phyloP scores from a whole-genome alignment of 1,140 invertebrate genomes.

The Zaprionus davidi region DNA sequence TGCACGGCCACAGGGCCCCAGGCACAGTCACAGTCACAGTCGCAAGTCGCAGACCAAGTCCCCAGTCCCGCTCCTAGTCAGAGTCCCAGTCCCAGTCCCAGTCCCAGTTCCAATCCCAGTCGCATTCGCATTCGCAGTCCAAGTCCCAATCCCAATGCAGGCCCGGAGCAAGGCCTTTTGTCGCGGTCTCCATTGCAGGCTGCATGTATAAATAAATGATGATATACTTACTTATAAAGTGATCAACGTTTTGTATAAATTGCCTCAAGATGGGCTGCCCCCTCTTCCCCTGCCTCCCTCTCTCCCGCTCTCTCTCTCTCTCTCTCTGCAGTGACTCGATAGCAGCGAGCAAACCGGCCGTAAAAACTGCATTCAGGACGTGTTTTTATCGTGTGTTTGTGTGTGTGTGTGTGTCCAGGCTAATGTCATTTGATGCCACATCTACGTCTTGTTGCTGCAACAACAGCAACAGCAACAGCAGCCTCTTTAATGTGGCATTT shows the following conservation, averaged over 20 bases:
- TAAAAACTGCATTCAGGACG: constrained; percentile 41
- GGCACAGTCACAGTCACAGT: not conserved
- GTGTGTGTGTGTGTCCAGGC: constrained; percentile 27
- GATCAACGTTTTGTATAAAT: constrained; percentile 67
- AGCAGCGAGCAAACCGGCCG: constrained; percentile 22
- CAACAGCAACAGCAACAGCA: constrained; percentile 5
- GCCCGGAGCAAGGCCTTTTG: constrained; percentile 32
- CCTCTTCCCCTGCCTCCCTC: constrained; percentile 13
- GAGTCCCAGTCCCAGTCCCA: not conserved
- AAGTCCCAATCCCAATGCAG: not conserved
- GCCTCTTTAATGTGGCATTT: constrained; percentile 57
- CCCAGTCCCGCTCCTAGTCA: not conserved
- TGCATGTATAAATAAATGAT: constrained; percentile 68
- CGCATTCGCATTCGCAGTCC: not conserved
- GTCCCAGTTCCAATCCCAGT: not conserved
- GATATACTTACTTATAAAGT: constrained; percentile 74
- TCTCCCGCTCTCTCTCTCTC: not conserved
- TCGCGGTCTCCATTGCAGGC: constrained; percentile 19
- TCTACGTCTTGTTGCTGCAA: constrained; percentile 37
- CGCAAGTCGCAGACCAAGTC: not conserved
- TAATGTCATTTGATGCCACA: constrained; percentile 43
- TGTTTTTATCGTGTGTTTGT: constrained; percentile 28
- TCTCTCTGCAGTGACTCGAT: not conserved
- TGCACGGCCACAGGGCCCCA: not conserved
- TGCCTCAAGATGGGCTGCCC: constrained; percentile 24